Evolutionary conservation across 2,797 vertebrate genomes (phyloP), one percentile per base, ranked within the genome.

Genomic region (Echeneis naucrates): DNA sequence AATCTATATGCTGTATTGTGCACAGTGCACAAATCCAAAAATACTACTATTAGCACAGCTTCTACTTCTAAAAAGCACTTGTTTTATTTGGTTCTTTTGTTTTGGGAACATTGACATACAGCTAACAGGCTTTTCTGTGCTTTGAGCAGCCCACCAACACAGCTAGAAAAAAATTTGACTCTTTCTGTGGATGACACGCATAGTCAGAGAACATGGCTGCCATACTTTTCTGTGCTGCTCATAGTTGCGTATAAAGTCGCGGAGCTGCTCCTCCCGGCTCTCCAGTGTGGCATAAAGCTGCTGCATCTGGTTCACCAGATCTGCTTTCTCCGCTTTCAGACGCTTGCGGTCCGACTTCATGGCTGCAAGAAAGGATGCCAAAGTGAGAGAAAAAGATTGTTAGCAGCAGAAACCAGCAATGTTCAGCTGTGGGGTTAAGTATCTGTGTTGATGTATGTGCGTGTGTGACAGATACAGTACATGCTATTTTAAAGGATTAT

Each of bases 291-390:
- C 96, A 0, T 99, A 99, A 47, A 99, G 95, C 94, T 99, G 98
- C 92, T 99, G 97, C 98, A 99, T 99, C 93, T 99, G 98, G 93
- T 96, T 98, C 82, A 98, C 96, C 90, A 99, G 93, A 93, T 99
- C 98, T 0, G 97, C 96, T 87, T 99, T 98, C 91, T 99, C 98
- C 0, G 92, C 95, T 93, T 98, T 98, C 85, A 99, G 93, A 60
- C 98, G 96, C 88, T 98, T 98, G 17, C 98, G 96, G 85, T 99
- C 98, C 0, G 96, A 96, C 88, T 99, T 99, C 98, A 99, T 99
- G 87, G 98, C 98, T 99, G 90, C 0, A 64, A 54, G 53, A 21
- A 53, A 47, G 48, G 16, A 40, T 5, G 17, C 70, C 26, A 76
- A 63, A 71, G 21, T 77, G 63, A 56, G 55, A 11, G 65, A 33